Evolutionary conservation across 2,113 vertebrate species (phyloP).

Genomic region (Steatornis caripensis): DNA sequence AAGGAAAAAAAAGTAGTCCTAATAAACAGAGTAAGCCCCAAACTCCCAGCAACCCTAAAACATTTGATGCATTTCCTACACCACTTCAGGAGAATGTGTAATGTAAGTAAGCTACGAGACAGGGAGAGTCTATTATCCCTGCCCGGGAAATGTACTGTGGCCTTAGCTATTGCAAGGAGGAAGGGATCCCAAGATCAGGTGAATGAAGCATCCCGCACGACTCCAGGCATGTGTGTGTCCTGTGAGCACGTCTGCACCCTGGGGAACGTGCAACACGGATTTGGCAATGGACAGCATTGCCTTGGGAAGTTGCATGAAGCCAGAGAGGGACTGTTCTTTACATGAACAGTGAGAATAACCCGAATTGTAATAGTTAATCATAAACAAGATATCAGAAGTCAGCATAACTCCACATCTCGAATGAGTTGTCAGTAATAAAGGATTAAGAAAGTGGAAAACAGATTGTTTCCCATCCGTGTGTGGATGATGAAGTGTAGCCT

Average conservation of each 20-base stretch:
- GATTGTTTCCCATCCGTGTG: not conserved
- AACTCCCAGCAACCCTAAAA: not conserved
- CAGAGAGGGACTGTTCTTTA: not conserved
- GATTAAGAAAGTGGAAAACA: not conserved
- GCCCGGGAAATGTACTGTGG: not conserved
- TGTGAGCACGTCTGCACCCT: fast-evolving
- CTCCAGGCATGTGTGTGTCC: not conserved
- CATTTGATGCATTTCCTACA: not conserved
- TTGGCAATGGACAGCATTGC: too few relatives aligned
- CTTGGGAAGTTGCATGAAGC: not conserved
- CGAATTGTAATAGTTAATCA: too few relatives aligned
- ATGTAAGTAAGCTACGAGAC: not conserved
- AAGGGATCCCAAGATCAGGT: not conserved
- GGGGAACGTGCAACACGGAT: fast-evolving
- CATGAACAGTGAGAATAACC: not conserved
- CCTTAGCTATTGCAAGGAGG: not conserved
- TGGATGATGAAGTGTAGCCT: not conserved
- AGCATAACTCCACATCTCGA: not conserved
- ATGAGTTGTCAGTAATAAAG: not conserved
- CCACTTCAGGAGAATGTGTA: not conserved
- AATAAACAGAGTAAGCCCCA: not conserved
- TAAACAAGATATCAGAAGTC: not conserved
- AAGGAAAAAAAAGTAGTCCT: not conserved
- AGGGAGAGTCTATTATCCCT: not conserved
- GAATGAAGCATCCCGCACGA: not conserved